Percentiles rank a stretch among this genome's conserved stretches.
phyloP scores from a whole-genome alignment of 2,888 invertebrate species.

The Cantharis rufa region DNA sequence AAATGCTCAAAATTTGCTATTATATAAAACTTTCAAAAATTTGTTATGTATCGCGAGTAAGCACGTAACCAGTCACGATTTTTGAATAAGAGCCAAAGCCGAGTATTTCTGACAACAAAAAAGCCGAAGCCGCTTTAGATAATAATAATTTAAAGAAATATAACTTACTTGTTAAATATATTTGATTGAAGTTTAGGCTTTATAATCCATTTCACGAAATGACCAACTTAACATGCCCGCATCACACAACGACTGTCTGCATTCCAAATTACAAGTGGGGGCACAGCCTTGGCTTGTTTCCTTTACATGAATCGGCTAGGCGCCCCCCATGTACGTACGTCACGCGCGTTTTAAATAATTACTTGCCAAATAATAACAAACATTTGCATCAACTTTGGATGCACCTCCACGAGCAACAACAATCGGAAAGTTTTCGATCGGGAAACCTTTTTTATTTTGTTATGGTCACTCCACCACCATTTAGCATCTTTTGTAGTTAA shows the following conservation, averaged over 20 bases:
- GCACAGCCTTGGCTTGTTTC: slow-evolving; percentile 30
- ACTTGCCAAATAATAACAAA: slow-evolving; percentile 2
- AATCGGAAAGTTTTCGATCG: not conserved
- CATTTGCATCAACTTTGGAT: not conserved
- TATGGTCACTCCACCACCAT: not conserved
- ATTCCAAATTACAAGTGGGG: slow-evolving; percentile 16
- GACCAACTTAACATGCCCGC: not conserved
- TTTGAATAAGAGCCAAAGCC: not conserved
- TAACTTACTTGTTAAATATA: no score
- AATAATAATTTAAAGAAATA: no score
- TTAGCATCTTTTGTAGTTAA: slow-evolving; percentile 4
- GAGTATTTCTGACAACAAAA: no score
- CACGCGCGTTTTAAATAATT: slow-evolving; percentile 20
- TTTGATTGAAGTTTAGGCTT: not conserved
- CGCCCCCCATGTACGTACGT: slow-evolving; percentile 13
- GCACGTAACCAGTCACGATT: not conserved
- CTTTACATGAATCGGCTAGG: slow-evolving; percentile 25
- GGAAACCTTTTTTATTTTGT: not conserved
- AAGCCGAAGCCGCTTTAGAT: not conserved
- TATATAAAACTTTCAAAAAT: not conserved
- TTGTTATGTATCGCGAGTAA: no score
- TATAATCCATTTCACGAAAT: not conserved
- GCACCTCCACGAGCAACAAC: not conserved
- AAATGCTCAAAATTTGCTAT: not conserved
- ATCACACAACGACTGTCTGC: slow-evolving; percentile 17